Conservation (phyloP, 2,888 invertebrate genomes). For the Drosophila leonis region DNA sequence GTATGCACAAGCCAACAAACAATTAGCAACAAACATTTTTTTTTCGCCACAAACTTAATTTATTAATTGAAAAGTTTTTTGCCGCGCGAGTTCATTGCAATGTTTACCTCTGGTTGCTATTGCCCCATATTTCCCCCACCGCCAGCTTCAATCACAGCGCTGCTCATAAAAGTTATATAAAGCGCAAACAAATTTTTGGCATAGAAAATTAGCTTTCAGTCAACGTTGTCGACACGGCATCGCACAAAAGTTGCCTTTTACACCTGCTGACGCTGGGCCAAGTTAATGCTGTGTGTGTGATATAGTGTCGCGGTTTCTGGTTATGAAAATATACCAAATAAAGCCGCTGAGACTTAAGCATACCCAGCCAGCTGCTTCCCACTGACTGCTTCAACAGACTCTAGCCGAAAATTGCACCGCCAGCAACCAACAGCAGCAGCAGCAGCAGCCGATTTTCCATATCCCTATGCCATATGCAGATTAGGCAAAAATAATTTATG, state of each 20-base stretch:
- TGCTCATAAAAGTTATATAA: constrained; percentile 62
- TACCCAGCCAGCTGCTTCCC: constrained; percentile 4
- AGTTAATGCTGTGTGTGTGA: constrained; percentile 14
- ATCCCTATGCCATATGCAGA: constrained; percentile 66
- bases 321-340: constrained; percentile 52
- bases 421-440: background rate
- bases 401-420: constrained; percentile 17
- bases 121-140: background rate
- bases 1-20: constrained; percentile 52
- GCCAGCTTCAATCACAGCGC: constrained; percentile 13
- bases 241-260: constrained; percentile 39
- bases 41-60: constrained; percentile 59
- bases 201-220: constrained; percentile 69
- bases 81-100: constrained; percentile 50
- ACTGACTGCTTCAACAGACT: constrained; percentile 21
- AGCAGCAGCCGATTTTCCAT: constrained; percentile 30
- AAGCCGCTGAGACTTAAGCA: constrained; percentile 44
- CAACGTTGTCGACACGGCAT: constrained; percentile 45
- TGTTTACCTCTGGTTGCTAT: constrained; percentile 8
- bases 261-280: constrained; percentile 43
- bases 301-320: constrained; percentile 42
- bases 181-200: constrained; percentile 60
- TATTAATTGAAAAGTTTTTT: constrained; percentile 75
- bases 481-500: constrained; percentile 72
- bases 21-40: constrained; percentile 56